phyloP scores from a whole-genome alignment of 2,797 vertebrate genomes.

The Prunella strophiata region DNA sequence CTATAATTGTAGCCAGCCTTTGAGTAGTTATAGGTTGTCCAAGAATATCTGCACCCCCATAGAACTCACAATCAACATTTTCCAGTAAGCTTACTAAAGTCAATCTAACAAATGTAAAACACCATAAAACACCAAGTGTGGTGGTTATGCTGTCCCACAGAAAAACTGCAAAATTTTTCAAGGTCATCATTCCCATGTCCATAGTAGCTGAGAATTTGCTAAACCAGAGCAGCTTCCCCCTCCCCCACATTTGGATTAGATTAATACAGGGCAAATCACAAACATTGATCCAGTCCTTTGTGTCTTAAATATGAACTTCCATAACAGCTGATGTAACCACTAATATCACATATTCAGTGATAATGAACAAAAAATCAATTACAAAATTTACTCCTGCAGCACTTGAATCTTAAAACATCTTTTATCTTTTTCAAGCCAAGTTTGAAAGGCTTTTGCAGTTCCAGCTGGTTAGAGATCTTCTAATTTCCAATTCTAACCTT shows the following conservation, averaged over 20 bases:
- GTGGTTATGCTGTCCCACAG: neutral
- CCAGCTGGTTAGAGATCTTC: neutral
- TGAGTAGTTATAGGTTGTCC: neutral
- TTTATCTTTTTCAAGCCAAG: neutral
- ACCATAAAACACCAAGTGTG: neutral
- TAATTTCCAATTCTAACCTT: neutral
- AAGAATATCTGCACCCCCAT: neutral
- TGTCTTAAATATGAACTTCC: neutral
- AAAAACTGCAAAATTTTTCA: neutral
- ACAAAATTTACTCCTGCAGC: neutral
- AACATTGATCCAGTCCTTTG: neutral
- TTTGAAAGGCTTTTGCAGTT: neutral
- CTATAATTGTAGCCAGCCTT: neutral
- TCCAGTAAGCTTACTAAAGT: neutral
- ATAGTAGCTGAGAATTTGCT: neutral
- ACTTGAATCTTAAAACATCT: neutral
- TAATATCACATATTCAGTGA: neutral
- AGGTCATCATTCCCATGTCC: neutral
- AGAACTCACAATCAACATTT: neutral
- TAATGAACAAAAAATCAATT: neutral
- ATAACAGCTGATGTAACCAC: neutral
- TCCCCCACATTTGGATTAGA: neutral
- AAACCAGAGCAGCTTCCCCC: neutral
- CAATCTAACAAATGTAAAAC: neutral
- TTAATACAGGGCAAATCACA: neutral